Percentiles rank a stretch among this genome's conserved stretches.
phyloP scores from a whole-genome alignment of 2,797 vertebrate genomes.

The Phyllotis vaccarum region DNA sequence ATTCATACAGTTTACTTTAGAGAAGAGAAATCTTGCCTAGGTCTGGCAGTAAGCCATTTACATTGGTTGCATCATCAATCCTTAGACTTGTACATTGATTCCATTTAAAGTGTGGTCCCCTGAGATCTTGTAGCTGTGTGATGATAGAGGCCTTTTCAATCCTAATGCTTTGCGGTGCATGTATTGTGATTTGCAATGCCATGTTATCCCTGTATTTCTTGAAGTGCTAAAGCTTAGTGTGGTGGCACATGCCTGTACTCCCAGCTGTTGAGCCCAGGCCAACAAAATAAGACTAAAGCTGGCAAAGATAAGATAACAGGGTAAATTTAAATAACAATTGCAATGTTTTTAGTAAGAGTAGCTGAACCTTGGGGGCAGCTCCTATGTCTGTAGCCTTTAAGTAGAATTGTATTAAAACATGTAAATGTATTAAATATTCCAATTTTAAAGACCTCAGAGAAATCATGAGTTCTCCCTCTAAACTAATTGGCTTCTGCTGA shows the following conservation, averaged over 20 bases:
- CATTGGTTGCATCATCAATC: neutral
- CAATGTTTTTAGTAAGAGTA: neutral
- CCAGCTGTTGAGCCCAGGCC: neutral
- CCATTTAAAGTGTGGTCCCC: neutral
- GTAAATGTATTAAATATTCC: neutral
- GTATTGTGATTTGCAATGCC: neutral
- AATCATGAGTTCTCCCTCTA: slow-evolving; percentile 26
- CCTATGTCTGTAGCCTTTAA: neutral
- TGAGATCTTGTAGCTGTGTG: neutral
- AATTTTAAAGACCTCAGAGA: slow-evolving; percentile 33
- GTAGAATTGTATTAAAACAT: slow-evolving; percentile 39
- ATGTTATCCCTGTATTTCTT: neutral
- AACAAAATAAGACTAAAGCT: neutral
- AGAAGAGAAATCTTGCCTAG: slow-evolving; percentile 46
- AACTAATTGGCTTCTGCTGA: slow-evolving; percentile 42
- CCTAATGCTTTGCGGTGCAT: neutral
- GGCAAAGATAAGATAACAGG: neutral
- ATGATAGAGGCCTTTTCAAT: neutral
- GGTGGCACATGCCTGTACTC: neutral
- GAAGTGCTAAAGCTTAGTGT: neutral
- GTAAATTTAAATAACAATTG: neutral
- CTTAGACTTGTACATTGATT: slow-evolving; percentile 39
- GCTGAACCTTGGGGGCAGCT: neutral
- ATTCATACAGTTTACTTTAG: neutral
- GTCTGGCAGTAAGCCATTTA: slow-evolving; percentile 46